phyloP scores from a whole-genome alignment of 2,797 vertebrate genomes.

The Austrolebias charrua region DNA sequence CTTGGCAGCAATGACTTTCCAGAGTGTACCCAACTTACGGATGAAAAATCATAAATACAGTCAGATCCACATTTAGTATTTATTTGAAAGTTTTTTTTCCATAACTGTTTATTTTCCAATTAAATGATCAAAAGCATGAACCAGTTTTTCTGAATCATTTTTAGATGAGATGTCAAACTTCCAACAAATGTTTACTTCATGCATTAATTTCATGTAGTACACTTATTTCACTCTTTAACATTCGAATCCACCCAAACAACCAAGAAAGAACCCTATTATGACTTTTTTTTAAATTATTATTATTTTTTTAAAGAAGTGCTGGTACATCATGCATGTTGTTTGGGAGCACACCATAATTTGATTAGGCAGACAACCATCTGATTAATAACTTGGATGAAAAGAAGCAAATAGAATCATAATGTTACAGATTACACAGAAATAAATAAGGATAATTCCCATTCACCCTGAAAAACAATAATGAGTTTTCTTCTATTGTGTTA shows the following conservation, averaged over 20 bases:
- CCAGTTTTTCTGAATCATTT: too few species aligned
- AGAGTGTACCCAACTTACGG: constrained; percentile 17
- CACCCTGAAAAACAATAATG: constrained; percentile 3
- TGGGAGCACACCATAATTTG: background rate
- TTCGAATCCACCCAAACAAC: background rate
- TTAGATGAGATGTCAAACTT: background rate
- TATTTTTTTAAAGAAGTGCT: background rate
- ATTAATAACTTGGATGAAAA: background rate
- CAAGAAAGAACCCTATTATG: background rate
- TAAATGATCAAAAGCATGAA: too few species aligned
- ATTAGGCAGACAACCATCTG: background rate
- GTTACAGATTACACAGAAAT: constrained; percentile 20
- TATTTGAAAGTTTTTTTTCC: too few species aligned
- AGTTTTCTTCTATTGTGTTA: background rate
- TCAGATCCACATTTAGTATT: too few species aligned
- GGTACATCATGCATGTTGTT: background rate
- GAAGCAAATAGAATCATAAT: background rate
- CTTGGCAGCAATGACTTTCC: constrained; percentile 47
- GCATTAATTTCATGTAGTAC: background rate
- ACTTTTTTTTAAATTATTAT: too few species aligned
- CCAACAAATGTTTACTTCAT: background rate
- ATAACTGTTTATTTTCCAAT: too few species aligned
- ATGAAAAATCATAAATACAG: too few species aligned
- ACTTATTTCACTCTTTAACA: background rate
- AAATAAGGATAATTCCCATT: constrained; percentile 9